Evolutionary conservation across 2,888 invertebrate species (phyloP).

Genomic region (Nebria brevicollis): DNA sequence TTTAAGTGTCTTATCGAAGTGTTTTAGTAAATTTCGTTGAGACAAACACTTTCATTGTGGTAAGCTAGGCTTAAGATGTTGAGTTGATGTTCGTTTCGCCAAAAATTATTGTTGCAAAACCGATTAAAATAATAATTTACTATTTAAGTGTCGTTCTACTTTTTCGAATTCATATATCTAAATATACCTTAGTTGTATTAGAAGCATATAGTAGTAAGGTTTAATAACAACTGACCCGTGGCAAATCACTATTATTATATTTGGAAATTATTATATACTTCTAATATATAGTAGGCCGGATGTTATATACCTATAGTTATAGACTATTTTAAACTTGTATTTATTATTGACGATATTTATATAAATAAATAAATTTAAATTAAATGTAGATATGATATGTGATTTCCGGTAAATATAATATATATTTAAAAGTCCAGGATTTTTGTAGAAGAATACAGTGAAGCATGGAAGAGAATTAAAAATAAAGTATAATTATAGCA

Average conservation of each 20-base stretch:
- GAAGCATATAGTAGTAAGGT: not conserved
- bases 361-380: not conserved
- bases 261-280: not conserved
- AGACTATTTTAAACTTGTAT: not conserved
- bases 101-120: not conserved
- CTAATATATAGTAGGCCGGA: not conserved
- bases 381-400: too few relatives aligned
- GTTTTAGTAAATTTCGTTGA: not conserved
- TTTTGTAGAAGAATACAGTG: too few relatives aligned
- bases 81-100: not conserved
- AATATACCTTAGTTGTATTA: not conserved
- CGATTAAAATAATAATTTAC: not conserved
- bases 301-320: not conserved
- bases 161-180: not conserved
- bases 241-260: not conserved
- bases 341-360: not conserved
- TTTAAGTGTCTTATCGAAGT: not conserved
- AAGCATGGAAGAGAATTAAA: not conserved
- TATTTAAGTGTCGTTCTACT: not conserved
- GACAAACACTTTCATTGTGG: not conserved
- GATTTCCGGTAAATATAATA: too few relatives aligned
- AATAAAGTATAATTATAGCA: not conserved
- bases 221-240: not conserved
- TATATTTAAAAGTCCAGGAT: too few relatives aligned
- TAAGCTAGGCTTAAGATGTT: not conserved